These are phyloP conservation scores for Drosophila kepulauana DNA, from an alignment of 1,140 invertebrate species.

Conservation along the genomic window DNA sequence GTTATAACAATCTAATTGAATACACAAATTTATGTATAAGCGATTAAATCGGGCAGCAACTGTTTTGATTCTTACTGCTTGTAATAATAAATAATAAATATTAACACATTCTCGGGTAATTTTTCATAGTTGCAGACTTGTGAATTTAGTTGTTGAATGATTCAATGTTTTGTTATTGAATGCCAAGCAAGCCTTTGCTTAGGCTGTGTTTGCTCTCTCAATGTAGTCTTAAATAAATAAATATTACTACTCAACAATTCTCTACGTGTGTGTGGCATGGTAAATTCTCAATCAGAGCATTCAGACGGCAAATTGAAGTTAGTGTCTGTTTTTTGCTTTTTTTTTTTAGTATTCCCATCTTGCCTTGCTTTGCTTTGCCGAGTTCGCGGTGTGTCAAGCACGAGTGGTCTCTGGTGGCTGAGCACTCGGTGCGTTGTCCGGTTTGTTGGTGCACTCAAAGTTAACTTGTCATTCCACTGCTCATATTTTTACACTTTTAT, in stretches of 20 bases:
- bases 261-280: background rate
- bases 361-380: background rate
- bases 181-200: constrained; percentile 7
- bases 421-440: constrained; percentile 9
- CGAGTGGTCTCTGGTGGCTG: constrained; percentile 26
- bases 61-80: background rate
- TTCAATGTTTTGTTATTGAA: background rate
- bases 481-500: constrained; percentile 13
- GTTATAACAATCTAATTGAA: background rate
- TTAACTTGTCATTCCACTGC: constrained; percentile 88
- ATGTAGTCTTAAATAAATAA: constrained; percentile 16
- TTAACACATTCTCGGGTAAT: background rate
- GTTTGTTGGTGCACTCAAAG: constrained; percentile 23
- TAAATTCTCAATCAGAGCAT: constrained; percentile 35
- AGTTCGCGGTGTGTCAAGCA: constrained; percentile 24
- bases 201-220: constrained; percentile 17
- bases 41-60: background rate
- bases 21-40: background rate
- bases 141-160: too few species aligned
- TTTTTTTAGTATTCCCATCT: too few species aligned
- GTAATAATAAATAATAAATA: background rate
- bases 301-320: constrained; percentile 52
- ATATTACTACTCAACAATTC: constrained; percentile 18
- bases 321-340: background rate
- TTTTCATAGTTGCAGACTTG: background rate